These are phyloP conservation scores for Rhagonycha lutea DNA, from an alignment of 2,888 invertebrate species.

Conservation along the genomic window DNA sequence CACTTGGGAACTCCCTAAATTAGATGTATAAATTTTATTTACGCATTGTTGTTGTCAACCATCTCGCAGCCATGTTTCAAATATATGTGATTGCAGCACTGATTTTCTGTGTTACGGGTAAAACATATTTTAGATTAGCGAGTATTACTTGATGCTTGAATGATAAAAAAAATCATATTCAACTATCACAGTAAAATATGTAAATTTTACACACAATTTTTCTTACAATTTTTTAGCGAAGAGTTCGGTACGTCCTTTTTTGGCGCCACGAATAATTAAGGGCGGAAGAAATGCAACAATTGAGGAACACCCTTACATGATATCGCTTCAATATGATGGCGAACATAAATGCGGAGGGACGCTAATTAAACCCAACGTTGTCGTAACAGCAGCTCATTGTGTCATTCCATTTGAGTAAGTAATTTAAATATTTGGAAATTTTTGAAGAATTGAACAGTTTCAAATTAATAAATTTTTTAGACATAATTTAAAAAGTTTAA, in stretches of 20 bases:
- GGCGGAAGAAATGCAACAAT: slow-evolving; percentile 2
- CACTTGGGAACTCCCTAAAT: not conserved
- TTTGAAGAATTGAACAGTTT: too few relatives aligned
- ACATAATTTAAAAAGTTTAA: not conserved
- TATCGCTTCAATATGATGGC: not conserved
- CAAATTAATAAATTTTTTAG: not conserved
- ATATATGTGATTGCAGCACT: not conserved
- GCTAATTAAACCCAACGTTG: slow-evolving; percentile 1
- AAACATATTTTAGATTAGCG: not conserved
- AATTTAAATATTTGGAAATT: too few relatives aligned
- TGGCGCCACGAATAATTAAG: not conserved
- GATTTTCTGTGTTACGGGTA: not conserved
- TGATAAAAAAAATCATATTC: too few relatives aligned
- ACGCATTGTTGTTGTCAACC: not conserved
- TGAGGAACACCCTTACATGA: slow-evolving; percentile 1
- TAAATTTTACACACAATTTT: too few relatives aligned
- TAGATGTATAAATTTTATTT: not conserved
- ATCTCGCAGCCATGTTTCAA: not conserved
- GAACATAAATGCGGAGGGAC: not conserved
- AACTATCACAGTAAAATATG: too few relatives aligned
- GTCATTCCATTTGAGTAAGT: too few relatives aligned
- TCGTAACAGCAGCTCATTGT: slow-evolving; percentile 10
- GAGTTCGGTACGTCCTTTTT: not conserved
- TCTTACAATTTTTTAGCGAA: not conserved
- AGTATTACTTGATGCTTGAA: too few relatives aligned